Evolutionary conservation across 1,140 invertebrate species (phyloP), one percentile per base, ranked within the genome.

Genomic region (Penaeus chinensis): DNA sequence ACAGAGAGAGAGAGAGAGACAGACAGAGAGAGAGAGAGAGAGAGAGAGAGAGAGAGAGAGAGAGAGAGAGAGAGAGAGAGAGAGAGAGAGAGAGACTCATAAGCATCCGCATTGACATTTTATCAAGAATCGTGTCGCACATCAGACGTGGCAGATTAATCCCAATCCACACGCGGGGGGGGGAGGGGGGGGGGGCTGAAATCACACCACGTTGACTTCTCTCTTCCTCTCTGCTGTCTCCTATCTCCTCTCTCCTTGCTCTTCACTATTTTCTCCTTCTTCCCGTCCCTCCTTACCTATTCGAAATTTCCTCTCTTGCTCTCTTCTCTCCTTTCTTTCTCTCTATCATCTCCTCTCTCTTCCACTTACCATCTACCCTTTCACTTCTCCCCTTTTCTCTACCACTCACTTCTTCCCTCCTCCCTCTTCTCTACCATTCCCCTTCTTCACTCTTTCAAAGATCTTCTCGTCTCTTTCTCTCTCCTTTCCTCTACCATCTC

Each of bases 41-140:
- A 65, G 32, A 83, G 54, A 32, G 86, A 76, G 22, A 88, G 61
- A 3, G 90, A 90, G 22, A 85, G 89, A 37, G 89, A 63, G 18
- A 89, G 84, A 22, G 63, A 82, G 24, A 93, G 84, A 19, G 65
- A 76, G 61, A 87, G 78, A 32, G 76, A 37, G 77, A 63, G 42
- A 66, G 77, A 80, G 60, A 61, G 47, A 61, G 92, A 54, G 54
- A 92, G 93, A 89, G 93, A 93, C 5, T 71, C 32, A 32, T 71
- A 19, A 71, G 20, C 66, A 71, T 71, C n/a, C 7, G 16, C 10
- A n/a, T 71, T 10, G n/a, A 24, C n/a, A 71, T 18, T 13, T 13
- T 18, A 24, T 18, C 32, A 19, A 8, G 20, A 16, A 71, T 13
- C 66, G 32, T 32, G 66, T 22, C 66, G 16, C 66, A 0, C 54